Base-by-base conservation (phyloP, 2,113 vertebrate genomes). In the Emydura subglobosa region DNA sequence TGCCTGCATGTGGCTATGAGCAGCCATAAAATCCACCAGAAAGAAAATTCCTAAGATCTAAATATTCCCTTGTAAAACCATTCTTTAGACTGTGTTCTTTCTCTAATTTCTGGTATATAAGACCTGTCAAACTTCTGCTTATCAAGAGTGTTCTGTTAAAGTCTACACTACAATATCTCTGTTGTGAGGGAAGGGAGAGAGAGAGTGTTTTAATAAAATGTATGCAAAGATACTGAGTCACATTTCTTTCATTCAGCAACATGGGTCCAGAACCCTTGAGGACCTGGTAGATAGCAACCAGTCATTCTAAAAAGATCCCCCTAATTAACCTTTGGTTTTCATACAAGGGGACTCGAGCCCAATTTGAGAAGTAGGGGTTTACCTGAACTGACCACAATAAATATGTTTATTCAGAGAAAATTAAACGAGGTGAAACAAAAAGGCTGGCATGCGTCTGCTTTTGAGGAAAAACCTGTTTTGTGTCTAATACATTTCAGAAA, bases 341-440 rank as follows among this genome's bases (percentile, higher is more conserved):
- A 81, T 89, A 42, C 68, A 92, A 86, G 21, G 83, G 79, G 94
- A 81, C 42, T 81, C 29, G 47, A 47, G 25, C 74, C 12, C 13
- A 9, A 72, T 27, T 29, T 76, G 44, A 86, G 94, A 92, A 88
- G 74, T 79, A 76, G 50, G 96, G 88, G 91, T 97, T 94, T 92
- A 55, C 91, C 94, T 95, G 90, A 97, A 95, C 84, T 55, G 3
- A 65, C 74, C 79, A 91, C 85, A 94, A 87, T 96, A 97, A 97
- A 96, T 95, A 85, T 82, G 65, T 97, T 97, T 96, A 96, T 96
- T 97, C 95, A 96, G 95, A 91, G 76, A 94, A 96, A 97, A 97
- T 87, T 92, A 95, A 87, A 82, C 94, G 74, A 96, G 72, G 86
- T 96, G 95, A 96, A 95, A 92, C 39, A 93, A 92, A 87, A 96